Conservation (phyloP, 2,797 vertebrate species). For the Sebastes dallii region DNA sequence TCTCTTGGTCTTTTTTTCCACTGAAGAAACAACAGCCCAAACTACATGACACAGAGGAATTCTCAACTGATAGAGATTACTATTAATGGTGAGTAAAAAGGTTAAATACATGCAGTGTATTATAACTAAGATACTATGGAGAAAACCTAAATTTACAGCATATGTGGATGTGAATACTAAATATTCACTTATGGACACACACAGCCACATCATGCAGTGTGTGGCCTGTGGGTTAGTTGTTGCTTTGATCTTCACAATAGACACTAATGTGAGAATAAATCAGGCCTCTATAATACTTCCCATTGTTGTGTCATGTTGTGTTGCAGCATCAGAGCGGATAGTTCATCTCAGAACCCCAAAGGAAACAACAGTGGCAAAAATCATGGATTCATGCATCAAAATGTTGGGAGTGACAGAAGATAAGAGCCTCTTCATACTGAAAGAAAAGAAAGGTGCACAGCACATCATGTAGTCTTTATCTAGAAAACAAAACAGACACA, state of each 20-base stretch:
- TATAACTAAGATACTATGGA: not conserved
- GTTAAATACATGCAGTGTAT: not conserved
- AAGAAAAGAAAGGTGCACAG: constrained; percentile 67
- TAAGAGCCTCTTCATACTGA: constrained; percentile 70
- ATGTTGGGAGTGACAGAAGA: constrained; percentile 76
- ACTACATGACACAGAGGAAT: constrained; percentile 47
- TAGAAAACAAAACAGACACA: not conserved
- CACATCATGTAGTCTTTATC: not conserved
- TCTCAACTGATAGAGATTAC: constrained; percentile 70
- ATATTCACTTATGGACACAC: not conserved
- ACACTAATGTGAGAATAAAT: not conserved
- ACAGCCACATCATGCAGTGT: not conserved
- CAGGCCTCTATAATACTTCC: not conserved
- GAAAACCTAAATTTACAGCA: not conserved
- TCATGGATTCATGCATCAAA: constrained; percentile 72
- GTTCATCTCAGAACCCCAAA: constrained; percentile 78
- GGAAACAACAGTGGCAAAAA: constrained; percentile 71
- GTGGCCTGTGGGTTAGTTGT: not conserved
- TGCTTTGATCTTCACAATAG: not conserved
- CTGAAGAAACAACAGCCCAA: constrained; percentile 66
- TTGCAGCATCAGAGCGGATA: constrained; percentile 77
- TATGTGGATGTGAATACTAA: not conserved
- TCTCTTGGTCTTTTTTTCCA: not conserved
- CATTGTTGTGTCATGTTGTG: constrained; percentile 26
- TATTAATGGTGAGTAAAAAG: constrained; percentile 64